Evolutionary conservation across 2,888 invertebrate genomes (phyloP).

Genomic region (Ormyrus thymus): DNA sequence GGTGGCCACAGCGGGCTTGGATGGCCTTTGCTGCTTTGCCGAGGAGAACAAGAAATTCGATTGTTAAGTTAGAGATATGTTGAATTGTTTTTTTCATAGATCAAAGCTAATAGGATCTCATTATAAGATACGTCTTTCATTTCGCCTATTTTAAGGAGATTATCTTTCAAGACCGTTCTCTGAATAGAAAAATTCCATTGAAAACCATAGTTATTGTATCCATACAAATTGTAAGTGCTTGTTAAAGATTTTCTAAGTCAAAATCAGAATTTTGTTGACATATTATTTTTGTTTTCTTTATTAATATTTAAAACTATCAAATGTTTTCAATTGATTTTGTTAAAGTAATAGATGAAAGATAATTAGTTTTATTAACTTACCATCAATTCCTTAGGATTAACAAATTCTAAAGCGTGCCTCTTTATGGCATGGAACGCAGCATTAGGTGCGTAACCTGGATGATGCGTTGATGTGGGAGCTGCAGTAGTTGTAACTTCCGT

Average conservation of each 20-base stretch:
- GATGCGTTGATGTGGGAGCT: constrained; percentile 78
- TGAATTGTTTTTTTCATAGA: constrained; percentile 17
- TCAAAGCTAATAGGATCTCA: constrained; percentile 23
- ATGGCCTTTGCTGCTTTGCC: constrained; percentile 77
- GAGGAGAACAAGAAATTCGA: constrained; percentile 69
- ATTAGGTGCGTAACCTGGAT: constrained; percentile 94
- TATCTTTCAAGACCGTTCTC: constrained; percentile 7
- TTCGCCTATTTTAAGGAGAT: constrained; percentile 13
- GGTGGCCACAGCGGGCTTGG: constrained; percentile 77
- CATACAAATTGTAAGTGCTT: too few species aligned
- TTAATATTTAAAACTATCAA: too few species aligned
- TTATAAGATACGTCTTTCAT: constrained; percentile 9
- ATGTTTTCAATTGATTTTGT: constrained; percentile 24
- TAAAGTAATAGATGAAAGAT: not conserved
- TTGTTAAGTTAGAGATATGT: constrained; percentile 51
- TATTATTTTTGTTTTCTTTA: too few species aligned
- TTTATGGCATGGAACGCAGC: constrained; percentile 98
- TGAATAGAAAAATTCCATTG: constrained; percentile 30
- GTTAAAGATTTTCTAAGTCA: too few species aligned
- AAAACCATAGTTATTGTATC: not conserved
- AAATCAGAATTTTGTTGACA: too few species aligned
- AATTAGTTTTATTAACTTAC: constrained; percentile 75
- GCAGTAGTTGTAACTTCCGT: constrained; percentile 73
- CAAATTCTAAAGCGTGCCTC: constrained; percentile 93
- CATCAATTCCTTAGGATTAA: constrained; percentile 92